Conservation (phyloP, 2,113 vertebrate species). For the Solenodon paradoxus region DNA sequence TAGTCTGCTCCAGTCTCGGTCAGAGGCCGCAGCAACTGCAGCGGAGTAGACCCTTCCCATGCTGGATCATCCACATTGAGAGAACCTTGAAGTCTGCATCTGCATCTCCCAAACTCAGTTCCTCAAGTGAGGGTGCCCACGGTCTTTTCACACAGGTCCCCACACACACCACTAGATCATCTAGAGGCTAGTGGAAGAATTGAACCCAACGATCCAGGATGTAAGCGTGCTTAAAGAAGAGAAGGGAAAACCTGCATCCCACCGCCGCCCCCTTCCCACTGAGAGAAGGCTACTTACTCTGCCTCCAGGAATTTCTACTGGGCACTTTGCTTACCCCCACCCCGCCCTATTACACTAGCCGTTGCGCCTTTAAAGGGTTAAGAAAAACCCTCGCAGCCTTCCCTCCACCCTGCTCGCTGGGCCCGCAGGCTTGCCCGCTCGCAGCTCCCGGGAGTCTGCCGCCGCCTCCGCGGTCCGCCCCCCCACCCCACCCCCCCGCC, state of each 20-base stretch:
- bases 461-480: constrained; percentile 69
- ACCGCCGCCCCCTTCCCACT: not conserved
- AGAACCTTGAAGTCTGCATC: constrained; percentile 60
- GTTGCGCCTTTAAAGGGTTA: constrained; percentile 76
- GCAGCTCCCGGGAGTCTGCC: constrained; percentile 58
- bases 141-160: not conserved
- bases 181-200: constrained; percentile 46
- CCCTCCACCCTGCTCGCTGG: constrained; percentile 62
- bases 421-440: constrained; percentile 60
- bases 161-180: not conserved
- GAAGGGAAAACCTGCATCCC: constrained; percentile 39
- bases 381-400: constrained; percentile 72
- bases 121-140: constrained; percentile 65
- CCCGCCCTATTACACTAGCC: not conserved
- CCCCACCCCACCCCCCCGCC: constrained; percentile 73
- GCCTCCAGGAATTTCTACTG: constrained; percentile 41
- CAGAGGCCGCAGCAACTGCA: constrained; percentile 5
- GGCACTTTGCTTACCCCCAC: not conserved
- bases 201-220: not conserved
- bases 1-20: not conserved
- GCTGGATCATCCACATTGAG: constrained; percentile 46
- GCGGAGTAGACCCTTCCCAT: constrained; percentile 63
- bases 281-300: not conserved
- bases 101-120: constrained; percentile 69
- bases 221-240: constrained; percentile 31